Percentiles rank a stretch among this genome's conserved stretches.
These are phyloP conservation scores for Elegia similella DNA, from an alignment of 2,888 invertebrate genomes.

Conservation along the genomic window DNA sequence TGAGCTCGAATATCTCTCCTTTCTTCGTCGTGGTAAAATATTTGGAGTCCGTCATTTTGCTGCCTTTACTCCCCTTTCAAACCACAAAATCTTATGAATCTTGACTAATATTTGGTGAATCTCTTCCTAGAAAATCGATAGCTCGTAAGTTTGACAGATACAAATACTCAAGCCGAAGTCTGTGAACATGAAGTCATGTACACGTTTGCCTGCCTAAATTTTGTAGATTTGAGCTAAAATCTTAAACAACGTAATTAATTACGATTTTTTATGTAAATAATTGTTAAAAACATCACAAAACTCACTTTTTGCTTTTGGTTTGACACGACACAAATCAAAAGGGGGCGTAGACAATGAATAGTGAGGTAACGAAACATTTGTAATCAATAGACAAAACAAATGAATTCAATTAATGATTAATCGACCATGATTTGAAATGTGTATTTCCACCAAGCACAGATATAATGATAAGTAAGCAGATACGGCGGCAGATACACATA, in stretches of 20 bases:
- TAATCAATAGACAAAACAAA: no score
- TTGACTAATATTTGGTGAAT: not conserved
- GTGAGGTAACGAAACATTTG: no score
- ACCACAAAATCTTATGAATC: not conserved
- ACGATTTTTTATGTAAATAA: not conserved
- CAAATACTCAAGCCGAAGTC: not conserved
- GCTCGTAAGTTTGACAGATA: slow-evolving; percentile 18
- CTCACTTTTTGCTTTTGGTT: not conserved
- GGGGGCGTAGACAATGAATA: not conserved
- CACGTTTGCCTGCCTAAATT: not conserved
- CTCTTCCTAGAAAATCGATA: slow-evolving; percentile 54
- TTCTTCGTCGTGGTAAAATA: slow-evolving; percentile 99
- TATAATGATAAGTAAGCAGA: no score
- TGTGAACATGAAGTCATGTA: not conserved
- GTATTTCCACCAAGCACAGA: no score
- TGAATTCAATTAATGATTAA: no score
- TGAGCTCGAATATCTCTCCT: slow-evolving; percentile 99
- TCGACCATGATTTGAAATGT: no score
- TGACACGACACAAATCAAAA: not conserved
- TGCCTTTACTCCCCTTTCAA: slow-evolving; percentile 14
- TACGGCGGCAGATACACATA: no score
- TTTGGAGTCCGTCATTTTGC: slow-evolving; percentile 98
- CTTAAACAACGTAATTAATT: not conserved
- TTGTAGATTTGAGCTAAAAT: not conserved
- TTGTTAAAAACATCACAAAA: not conserved